Percentiles rank a stretch among this genome's conserved stretches.
Conservation (phyloP, 2,888 invertebrate genomes). For the Lymantria dispar region DNA sequence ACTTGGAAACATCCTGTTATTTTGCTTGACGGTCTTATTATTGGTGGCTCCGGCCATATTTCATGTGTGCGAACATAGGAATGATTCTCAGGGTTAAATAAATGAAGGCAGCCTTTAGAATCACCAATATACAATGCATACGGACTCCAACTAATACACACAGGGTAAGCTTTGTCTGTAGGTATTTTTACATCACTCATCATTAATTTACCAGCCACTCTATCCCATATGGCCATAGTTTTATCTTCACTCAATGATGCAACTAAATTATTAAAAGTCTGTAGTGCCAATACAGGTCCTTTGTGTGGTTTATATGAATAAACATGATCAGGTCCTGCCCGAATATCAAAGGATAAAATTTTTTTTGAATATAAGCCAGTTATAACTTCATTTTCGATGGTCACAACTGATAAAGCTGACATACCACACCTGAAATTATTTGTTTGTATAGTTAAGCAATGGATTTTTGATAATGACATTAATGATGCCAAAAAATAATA, state of each 20-base stretch:
- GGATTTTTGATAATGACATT: background rate
- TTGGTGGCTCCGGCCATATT: slow-evolving; percentile 63
- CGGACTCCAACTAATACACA: slow-evolving; percentile 66
- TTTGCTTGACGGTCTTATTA: slow-evolving; percentile 60
- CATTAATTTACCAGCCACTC: slow-evolving; percentile 70
- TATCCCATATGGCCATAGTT: slow-evolving; percentile 81
- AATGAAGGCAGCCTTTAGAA: slow-evolving; percentile 67
- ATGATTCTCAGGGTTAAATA: slow-evolving; percentile 62
- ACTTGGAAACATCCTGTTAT: slow-evolving; percentile 68
- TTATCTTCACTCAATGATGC: slow-evolving; percentile 83
- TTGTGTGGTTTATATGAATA: slow-evolving; percentile 74
- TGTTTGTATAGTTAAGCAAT: background rate
- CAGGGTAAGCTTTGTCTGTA: slow-evolving; percentile 63
- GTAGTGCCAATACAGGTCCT: slow-evolving; percentile 74
- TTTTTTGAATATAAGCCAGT: slow-evolving; percentile 81
- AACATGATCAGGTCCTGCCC: slow-evolving; percentile 62
- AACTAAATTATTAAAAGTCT: slow-evolving; percentile 66
- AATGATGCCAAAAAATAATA: slow-evolving; percentile 1
- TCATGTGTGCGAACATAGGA: slow-evolving; percentile 53
- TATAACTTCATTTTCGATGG: slow-evolving; percentile 69
- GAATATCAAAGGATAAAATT: slow-evolving; percentile 77
- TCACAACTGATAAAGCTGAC: slow-evolving; percentile 78
- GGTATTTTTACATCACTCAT: slow-evolving; percentile 62
- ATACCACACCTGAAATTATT: slow-evolving; percentile 61
- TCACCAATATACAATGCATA: slow-evolving; percentile 71